Evolutionary conservation across 2,888 invertebrate genomes (phyloP).

Genomic region (Dicycla oo): DNA sequence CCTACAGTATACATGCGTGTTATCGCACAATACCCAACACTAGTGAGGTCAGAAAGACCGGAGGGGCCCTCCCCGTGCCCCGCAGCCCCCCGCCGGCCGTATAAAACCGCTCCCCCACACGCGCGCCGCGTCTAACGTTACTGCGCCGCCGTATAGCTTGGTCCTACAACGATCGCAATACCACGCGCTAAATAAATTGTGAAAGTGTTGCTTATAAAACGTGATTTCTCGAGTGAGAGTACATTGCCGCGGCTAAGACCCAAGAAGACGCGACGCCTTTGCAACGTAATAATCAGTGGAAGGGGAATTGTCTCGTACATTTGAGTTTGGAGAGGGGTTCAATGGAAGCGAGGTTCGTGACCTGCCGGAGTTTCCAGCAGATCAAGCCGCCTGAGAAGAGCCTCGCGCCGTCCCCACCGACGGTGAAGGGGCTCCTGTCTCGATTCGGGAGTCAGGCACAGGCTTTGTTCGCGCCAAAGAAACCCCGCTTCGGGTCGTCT

Average conservation of each 20-base stretch:
- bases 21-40: slow-evolving; percentile 75
- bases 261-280: slow-evolving; percentile 67
- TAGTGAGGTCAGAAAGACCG: slow-evolving; percentile 80
- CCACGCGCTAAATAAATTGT: slow-evolving; percentile 87
- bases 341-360: slow-evolving; percentile 91
- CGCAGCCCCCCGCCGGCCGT: slow-evolving; percentile 71
- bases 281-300: slow-evolving; percentile 76
- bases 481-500: slow-evolving; percentile 91
- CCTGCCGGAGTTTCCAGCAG: slow-evolving; percentile 90
- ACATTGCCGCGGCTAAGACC: slow-evolving; percentile 71
- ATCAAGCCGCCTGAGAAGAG: slow-evolving; percentile 90
- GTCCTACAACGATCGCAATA: slow-evolving; percentile 72
- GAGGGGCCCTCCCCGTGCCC: slow-evolving; percentile 67
- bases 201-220: slow-evolving; percentile 86
- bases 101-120: slow-evolving; percentile 80
- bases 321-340: slow-evolving; percentile 85
- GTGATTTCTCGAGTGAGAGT: slow-evolving; percentile 88
- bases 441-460: slow-evolving; percentile 90
- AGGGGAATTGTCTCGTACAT: slow-evolving; percentile 81
- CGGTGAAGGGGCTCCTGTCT: slow-evolving; percentile 89
- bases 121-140: slow-evolving; percentile 88
- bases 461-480: slow-evolving; percentile 88
- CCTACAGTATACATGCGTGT: slow-evolving; percentile 57
- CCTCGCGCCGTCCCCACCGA: slow-evolving; percentile 86
- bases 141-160: slow-evolving; percentile 80